Conservation (phyloP, 2,888 invertebrate genomes). For the Drosophila longiperda region DNA sequence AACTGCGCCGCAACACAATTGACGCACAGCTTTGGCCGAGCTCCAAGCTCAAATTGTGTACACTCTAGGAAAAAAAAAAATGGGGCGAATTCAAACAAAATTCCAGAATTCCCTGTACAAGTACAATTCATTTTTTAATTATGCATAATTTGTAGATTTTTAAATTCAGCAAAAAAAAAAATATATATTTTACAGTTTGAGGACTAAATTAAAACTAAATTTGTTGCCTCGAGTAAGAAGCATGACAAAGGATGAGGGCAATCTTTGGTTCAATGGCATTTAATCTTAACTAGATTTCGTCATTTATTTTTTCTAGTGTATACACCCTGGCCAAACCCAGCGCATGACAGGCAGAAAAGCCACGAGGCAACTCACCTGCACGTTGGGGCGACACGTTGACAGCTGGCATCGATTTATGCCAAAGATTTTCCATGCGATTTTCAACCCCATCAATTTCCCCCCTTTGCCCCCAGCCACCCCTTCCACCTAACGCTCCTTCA, state of each 20-base stretch:
- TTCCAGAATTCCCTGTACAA: not conserved
- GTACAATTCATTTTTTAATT: not conserved
- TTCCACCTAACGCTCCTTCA: no score
- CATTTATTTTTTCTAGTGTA: not conserved
- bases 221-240: not conserved
- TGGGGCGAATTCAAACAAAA: not conserved
- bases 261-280: no score
- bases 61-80: not conserved
- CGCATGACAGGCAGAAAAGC: constrained; percentile 28
- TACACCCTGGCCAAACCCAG: constrained; percentile 10
- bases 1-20: constrained; percentile 35
- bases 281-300: no score
- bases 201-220: no score
- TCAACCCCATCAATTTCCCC: constrained; percentile 3
- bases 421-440: constrained; percentile 49
- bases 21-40: constrained; percentile 46
- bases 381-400: constrained; percentile 56
- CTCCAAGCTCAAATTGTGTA: constrained; percentile 16
- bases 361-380: constrained; percentile 5
- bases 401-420: constrained; percentile 68
- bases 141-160: not conserved
- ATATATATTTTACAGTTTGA: not conserved
- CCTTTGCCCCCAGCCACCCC: no score
- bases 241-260: not conserved
- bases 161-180: not conserved